Base-by-base conservation (phyloP, 2,888 invertebrate genomes). In the Cephus spinipes region DNA sequence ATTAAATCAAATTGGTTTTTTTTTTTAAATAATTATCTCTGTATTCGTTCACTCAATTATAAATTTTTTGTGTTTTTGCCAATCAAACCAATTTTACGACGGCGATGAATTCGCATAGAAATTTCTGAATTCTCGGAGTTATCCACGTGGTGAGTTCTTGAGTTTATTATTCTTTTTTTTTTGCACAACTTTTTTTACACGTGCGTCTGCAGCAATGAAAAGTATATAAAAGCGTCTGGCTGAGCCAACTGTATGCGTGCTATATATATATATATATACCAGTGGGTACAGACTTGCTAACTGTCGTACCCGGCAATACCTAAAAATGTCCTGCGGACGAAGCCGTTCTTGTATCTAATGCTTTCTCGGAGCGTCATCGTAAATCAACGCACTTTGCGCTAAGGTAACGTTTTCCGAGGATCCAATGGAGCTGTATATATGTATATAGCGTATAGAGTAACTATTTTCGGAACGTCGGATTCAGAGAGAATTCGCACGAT, bases 301-400 rank as follows among this genome's bases (percentile, higher is more conserved):
- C 55, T 23, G 55, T 55, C 55, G 55, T 55, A 55, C 23, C 55
- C 9, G 55, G 55, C 15, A 55, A 55, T 55, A 55, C 77, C 80
- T 80, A 80, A 80, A 80, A 80, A 80, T 80, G 80, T 76, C 76
- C 76, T 68, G 80, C 80, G 77, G 77, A 55, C 74, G 69, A 81
- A 77, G 80, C 69, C 23, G 73, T 74, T 69, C n/a, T 33, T 73
- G 32, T 35, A 36, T 31, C 68, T 77, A 77, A 36, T 69, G 78
- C 69, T 68, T 78, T 80, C 75, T 55, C 69, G 30, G 76, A 75
- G 73, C 40, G 75, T 40, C 68, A 40, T 73, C 74, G 80, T 81
- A 81, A 77, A 81, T 81, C 78, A 77, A 36, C 35, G n/a, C 78
- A 76, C 80, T 81, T 81, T 76, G 74, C 73, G 78, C 55, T 73